Conservation (phyloP, 2,113 vertebrate genomes). For the Eidolon helvum region DNA sequence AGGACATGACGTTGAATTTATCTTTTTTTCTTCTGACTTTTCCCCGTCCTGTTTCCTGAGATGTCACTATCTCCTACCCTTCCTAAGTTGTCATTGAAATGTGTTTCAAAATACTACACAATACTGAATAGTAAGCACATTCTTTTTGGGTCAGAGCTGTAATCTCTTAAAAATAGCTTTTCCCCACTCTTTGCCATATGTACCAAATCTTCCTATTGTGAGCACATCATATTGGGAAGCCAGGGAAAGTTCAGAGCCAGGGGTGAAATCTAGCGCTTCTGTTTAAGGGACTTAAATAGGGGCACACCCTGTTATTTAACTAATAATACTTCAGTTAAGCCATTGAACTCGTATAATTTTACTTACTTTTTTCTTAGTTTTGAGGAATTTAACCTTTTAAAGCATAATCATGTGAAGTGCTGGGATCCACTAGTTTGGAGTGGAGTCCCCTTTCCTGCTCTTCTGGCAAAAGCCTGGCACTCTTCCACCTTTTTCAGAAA, state of each 20-base stretch:
- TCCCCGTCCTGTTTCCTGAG: not conserved
- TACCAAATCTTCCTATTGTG: conserved; percentile 56
- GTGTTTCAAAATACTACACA: conserved; percentile 30
- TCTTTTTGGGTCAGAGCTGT: conserved; percentile 26
- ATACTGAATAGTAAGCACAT: not conserved
- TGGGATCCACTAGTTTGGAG: not conserved
- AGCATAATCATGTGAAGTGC: not conserved
- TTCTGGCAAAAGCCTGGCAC: not conserved
- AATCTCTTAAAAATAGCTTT: not conserved
- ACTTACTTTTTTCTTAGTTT: not conserved
- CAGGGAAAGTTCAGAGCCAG: conserved; percentile 19
- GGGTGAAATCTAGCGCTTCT: conserved; percentile 41
- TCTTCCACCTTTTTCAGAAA: not conserved
- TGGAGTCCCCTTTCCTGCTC: not conserved
- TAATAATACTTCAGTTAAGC: not conserved
- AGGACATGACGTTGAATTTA: not conserved
- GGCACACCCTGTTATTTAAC: not conserved
- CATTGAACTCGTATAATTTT: not conserved
- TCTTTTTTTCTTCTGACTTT: conserved; percentile 18
- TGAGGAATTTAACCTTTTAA: not conserved
- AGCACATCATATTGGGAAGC: conserved; percentile 41
- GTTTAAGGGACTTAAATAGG: not conserved
- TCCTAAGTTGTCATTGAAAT: not conserved
- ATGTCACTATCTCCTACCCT: fast-evolving
- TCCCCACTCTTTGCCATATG: not conserved